Conservation (phyloP, 1,140 invertebrate genomes). For the Drosophila pruinosa region DNA sequence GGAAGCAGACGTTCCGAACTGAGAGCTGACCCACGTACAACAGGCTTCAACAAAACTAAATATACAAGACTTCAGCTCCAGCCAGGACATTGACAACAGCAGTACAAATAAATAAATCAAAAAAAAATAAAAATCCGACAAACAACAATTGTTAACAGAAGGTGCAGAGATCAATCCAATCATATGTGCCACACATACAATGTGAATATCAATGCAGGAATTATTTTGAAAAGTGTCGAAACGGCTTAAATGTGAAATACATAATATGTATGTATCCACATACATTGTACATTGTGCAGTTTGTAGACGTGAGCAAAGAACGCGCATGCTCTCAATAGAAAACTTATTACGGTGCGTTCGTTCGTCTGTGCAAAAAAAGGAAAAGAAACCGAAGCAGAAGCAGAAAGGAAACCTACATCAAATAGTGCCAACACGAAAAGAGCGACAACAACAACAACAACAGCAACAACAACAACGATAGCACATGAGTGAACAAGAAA, state of each 20-base stretch:
- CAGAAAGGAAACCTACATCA: neutral
- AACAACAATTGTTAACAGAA: neutral
- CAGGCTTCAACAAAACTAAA: slow-evolving; percentile 14
- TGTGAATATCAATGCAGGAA: neutral
- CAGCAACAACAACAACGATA: neutral
- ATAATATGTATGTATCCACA: slow-evolving; percentile 37
- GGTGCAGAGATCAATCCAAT: neutral
- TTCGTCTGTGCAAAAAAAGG: neutral
- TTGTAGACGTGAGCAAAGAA: slow-evolving; percentile 15
- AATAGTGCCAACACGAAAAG: neutral
- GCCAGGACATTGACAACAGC: slow-evolving; percentile 5
- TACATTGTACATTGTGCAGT: slow-evolving; percentile 29
- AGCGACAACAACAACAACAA: neutral
- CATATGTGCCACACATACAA: neutral
- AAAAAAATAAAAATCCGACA: neutral
- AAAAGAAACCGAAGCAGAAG: neutral
- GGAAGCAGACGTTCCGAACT: slow-evolving; percentile 38
- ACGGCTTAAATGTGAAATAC: slow-evolving; percentile 28
- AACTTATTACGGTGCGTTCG: slow-evolving; percentile 1
- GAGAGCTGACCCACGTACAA: slow-evolving; percentile 28
- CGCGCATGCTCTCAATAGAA: slow-evolving; percentile 31
- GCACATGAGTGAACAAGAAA: neutral
- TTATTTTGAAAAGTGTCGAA: neutral
- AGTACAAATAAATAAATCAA: slow-evolving; percentile 12
- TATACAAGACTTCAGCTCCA: neutral